A percentile compares a stretch with the other conserved stretches of the same genome.
Evolutionary conservation across 1,140 invertebrate genomes (phyloP).

Genomic region (Scaptomyza graminum): DNA sequence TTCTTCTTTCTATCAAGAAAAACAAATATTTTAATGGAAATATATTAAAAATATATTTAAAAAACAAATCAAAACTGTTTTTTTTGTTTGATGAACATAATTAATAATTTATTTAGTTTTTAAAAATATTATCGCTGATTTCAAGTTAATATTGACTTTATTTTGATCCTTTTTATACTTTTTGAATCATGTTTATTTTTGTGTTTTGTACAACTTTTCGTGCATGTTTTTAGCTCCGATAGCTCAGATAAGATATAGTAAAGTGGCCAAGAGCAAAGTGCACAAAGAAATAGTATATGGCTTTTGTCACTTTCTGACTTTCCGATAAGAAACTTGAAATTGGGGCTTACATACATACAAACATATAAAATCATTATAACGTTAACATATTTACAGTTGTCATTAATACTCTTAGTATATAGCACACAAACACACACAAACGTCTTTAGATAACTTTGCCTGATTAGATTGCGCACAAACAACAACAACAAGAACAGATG

Average conservation of each 20-base stretch:
- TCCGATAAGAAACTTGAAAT: conserved; percentile 65
- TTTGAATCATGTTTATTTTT: too few species aligned
- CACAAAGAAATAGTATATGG: background rate
- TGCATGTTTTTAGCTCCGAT: too few species aligned
- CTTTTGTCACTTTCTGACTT: background rate
- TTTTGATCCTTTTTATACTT: too few species aligned
- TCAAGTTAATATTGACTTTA: too few species aligned
- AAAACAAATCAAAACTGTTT: too few species aligned
- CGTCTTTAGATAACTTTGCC: conserved; percentile 64
- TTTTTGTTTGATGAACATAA: too few species aligned
- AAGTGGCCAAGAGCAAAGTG: background rate
- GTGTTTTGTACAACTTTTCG: background rate
- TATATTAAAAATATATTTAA: too few species aligned
- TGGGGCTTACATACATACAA: background rate
- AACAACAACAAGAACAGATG: background rate
- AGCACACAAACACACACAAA: conserved; percentile 3
- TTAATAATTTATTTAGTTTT: too few species aligned
- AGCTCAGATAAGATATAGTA: background rate
- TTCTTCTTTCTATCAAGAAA: too few species aligned
- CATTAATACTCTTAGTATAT: conserved; percentile 8
- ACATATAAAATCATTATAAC: background rate
- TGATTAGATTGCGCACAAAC: conserved; percentile 71
- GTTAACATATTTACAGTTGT: conserved; percentile 2
- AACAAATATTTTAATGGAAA: too few species aligned
- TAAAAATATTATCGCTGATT: too few species aligned